Base-by-base conservation (phyloP, 2,797 vertebrate genomes). In the Anolis apletophallus region DNA sequence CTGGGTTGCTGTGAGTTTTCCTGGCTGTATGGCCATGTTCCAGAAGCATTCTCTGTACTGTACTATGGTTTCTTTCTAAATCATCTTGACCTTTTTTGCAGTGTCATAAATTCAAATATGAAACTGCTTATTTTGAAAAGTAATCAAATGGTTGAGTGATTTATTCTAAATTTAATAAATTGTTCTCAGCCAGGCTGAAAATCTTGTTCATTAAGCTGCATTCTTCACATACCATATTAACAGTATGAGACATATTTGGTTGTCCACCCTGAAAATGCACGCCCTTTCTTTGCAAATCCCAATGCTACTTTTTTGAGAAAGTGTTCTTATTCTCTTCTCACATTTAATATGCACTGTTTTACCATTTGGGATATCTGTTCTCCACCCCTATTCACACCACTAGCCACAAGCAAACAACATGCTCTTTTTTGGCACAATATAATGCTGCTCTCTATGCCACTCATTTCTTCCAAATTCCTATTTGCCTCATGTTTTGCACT, bases 101-200 rank as follows among this genome's bases (percentile, higher is more conserved):
- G 64, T 76, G 26, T 36, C 36, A 68, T 61, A 77, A 79, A 78
- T 59, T 57, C 52, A 29, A 11, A 55, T 32, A 46, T 32, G 36
- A 23, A 55, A 23, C 19, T 57, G 32, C 64, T 64, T 55, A n/a
- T 71, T 87, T 83, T 69, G 11, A 87, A 77, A 17, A 72, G 59
- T 54, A 52, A 85, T 73, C 40, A 83, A 75, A 67, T 84, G 50
- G 54, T 14, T 83, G 85, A 76, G 64, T 81, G 79, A 34, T 69
- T 87, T 82, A 59, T 82, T 82, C 73, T 34, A 72, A 67, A 78
- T 76, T 52, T 85, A 73, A 80, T 50, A 72, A 40, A 83, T 82
- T 71, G 54, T 82, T 87, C 61, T 82, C 74, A 77, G 36, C 64
- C 52, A 87, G 36, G 79, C 61, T 76, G 11, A 87, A 81, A 69